Evolutionary conservation across 2,113 vertebrate species (phyloP), one percentile per base, ranked within the genome.

Genomic region (Stomatorhinus ivindoensis): DNA sequence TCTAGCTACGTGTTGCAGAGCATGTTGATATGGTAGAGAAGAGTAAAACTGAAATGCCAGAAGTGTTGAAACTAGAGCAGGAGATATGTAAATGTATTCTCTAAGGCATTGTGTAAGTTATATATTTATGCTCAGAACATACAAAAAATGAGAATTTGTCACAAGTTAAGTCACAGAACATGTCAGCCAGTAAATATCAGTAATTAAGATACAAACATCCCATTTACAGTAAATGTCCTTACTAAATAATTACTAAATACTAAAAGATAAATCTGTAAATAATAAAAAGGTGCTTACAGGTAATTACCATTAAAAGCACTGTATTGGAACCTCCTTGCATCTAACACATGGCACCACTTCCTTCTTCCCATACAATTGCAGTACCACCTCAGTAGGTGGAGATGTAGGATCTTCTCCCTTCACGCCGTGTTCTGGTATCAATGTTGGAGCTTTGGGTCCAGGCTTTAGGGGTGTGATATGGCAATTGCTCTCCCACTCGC

Each of bases 401-500:
- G 17, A 50, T 42, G 13, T 27, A 21, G 47, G 4, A 17, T n/a
- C 24, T 27, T n/a, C 50, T n/a, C 5, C 39, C 89, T 91, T 90
- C 84, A 84, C 35, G 1, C 87, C 47, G 61, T 89, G 51, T 4
- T 76, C 73, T 82, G 46, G 1, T 27, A 27, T 27, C 4, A 1
- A 6, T 47, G 19, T 31, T 83, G 42, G 24, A 0, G 27, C 19
- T 24, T 84, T 50, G 3, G 21, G 7, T n/a, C 24, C 6, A 35
- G 39, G 87, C 1, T 58, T 50, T 31, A 85, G 90, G 4, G 2
- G 9, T 65, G 85, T 6, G 9, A 90, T 31, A 15, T 91, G 89
- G 2, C 10, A 1, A 10, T 89, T 13, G 13, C 88, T 91, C 0
- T 31, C 61, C 21, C 88, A 91, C 13, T 91, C 89, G 15, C 3